A percentile compares a stretch with the other conserved stretches of the same genome.
phyloP scores from a whole-genome alignment of 2,113 vertebrate genomes.

The human region DNA sequence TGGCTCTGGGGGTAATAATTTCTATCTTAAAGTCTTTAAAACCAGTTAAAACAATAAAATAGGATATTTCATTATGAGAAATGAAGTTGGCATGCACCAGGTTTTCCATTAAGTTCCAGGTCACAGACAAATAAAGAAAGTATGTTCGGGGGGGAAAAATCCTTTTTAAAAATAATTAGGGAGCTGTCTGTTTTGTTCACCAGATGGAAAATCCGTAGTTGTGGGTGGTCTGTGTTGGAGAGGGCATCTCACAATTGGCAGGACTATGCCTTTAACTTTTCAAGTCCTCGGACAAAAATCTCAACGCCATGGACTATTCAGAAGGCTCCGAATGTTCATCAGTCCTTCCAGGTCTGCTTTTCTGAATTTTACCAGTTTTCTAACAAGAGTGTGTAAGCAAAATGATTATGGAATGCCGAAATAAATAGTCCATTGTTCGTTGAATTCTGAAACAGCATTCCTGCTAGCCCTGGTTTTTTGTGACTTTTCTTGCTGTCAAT shows the following conservation, averaged over 20 bases:
- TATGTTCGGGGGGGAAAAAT: slow-evolving; percentile 83
- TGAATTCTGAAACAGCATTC: not conserved
- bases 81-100: slow-evolving; percentile 86
- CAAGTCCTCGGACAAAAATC: slow-evolving; percentile 87
- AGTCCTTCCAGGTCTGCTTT: slow-evolving; percentile 72
- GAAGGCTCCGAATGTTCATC: slow-evolving; percentile 75
- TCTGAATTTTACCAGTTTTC: slow-evolving; percentile 78
- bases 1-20: slow-evolving; percentile 80
- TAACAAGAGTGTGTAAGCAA: slow-evolving; percentile 69
- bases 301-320: slow-evolving; percentile 82
- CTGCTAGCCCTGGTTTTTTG: slow-evolving; percentile 21
- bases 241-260: slow-evolving; percentile 89
- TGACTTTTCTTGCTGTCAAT: not conserved
- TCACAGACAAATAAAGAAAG: slow-evolving; percentile 90
- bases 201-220: slow-evolving; percentile 89
- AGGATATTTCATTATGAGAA: slow-evolving; percentile 87
- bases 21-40: slow-evolving; percentile 81
- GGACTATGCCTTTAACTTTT: slow-evolving; percentile 87
- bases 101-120: slow-evolving; percentile 90
- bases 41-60: slow-evolving; percentile 83
- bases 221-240: slow-evolving; percentile 89
- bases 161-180: slow-evolving; percentile 92
- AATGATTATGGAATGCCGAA: slow-evolving; percentile 19
- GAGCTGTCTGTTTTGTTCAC: slow-evolving; percentile 91
- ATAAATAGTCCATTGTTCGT: slow-evolving; percentile 35